These are phyloP conservation scores for Phalacrocorax aristotelis DNA, from an alignment of 2,113 vertebrate genomes.

Conservation along the genomic window DNA sequence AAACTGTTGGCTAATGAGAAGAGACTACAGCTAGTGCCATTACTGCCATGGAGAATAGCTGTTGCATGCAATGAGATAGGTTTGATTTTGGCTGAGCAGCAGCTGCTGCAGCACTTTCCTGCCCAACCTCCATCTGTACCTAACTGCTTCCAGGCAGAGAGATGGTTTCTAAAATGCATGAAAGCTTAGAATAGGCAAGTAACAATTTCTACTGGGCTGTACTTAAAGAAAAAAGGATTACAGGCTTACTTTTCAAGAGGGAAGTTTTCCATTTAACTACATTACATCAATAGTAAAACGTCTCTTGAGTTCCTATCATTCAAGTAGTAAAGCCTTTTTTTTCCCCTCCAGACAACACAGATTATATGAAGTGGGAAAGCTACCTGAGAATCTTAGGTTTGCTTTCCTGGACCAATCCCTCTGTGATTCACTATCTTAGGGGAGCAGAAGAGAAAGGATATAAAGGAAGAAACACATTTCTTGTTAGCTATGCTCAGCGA, in stretches of 20 bases:
- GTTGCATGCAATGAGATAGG: not conserved
- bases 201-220: not conserved
- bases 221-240: constrained; percentile 6
- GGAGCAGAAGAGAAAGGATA: not conserved
- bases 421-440: not conserved
- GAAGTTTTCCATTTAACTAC: constrained; percentile 2
- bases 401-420: not conserved
- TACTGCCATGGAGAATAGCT: not conserved
- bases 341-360: not conserved
- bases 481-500: not conserved
- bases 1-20: not conserved
- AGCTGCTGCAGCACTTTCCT: not conserved
- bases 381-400: not conserved
- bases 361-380: not conserved
- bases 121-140: not conserved
- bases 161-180: not conserved
- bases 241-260: constrained; percentile 3
- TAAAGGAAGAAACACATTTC: not conserved
- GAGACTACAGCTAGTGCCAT: not conserved
- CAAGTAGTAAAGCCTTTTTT: not conserved
- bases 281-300: not conserved
- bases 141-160: not conserved
- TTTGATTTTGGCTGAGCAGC: not conserved
- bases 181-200: not conserved
- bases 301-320: not conserved